Percentiles rank a stretch among this genome's conserved stretches.
These are phyloP conservation scores for Crioceris asparagi DNA, from an alignment of 2,888 invertebrate genomes.

Conservation along the genomic window DNA sequence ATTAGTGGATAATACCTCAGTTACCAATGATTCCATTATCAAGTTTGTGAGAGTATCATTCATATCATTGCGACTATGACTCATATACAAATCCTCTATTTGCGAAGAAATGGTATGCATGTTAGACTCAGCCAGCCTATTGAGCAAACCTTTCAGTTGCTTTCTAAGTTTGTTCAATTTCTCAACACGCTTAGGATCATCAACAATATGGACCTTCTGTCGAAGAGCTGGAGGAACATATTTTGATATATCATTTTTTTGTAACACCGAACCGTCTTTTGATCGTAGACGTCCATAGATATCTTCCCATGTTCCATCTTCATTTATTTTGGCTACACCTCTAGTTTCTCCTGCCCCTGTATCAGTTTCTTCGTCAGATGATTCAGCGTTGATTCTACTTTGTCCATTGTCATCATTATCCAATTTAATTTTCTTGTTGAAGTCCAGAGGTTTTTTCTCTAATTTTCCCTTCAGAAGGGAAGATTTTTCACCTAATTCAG, in stretches of 20 bases:
- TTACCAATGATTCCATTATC: slow-evolving; percentile 60
- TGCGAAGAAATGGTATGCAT: slow-evolving; percentile 71
- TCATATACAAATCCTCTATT: slow-evolving; percentile 70
- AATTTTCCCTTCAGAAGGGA: neutral
- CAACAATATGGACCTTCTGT: slow-evolving; percentile 38
- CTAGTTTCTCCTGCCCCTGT: slow-evolving; percentile 20
- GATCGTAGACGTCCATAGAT: slow-evolving; percentile 85
- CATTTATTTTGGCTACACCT: slow-evolving; percentile 13
- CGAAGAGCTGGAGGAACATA: slow-evolving; percentile 80
- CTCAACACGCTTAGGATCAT: slow-evolving; percentile 40
- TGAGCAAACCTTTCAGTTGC: slow-evolving; percentile 80
- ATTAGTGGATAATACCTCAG: slow-evolving; percentile 53
- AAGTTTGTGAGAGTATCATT: slow-evolving; percentile 62
- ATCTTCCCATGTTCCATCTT: slow-evolving; percentile 64
- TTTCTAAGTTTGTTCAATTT: slow-evolving; percentile 57
- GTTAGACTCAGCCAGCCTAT: slow-evolving; percentile 79
- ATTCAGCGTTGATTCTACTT: slow-evolving; percentile 1
- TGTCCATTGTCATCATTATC: neutral
- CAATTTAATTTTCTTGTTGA: slow-evolving; percentile 9
- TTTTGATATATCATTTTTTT: slow-evolving; percentile 43
- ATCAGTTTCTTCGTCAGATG: slow-evolving; percentile 12
- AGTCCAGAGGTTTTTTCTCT: neutral
- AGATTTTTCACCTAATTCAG: too few relatives aligned
- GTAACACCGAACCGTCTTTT: slow-evolving; percentile 61
- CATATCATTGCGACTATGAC: slow-evolving; percentile 71